phyloP scores from a whole-genome alignment of 2,797 vertebrate genomes.

The Sebastolobus altivelis region DNA sequence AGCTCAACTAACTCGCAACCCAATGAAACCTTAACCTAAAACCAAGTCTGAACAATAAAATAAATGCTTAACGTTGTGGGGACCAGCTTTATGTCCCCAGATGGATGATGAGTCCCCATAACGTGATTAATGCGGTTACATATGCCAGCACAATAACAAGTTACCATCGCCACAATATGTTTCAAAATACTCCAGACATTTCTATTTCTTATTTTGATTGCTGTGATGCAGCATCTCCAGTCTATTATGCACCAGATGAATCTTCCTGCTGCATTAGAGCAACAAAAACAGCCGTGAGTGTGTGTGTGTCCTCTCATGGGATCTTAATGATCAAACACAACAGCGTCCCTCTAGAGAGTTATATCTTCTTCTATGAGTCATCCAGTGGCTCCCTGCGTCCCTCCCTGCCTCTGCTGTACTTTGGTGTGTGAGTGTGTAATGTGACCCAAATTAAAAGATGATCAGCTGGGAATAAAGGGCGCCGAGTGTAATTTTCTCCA shows the following conservation, averaged over 20 bases:
- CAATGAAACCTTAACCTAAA: not conserved
- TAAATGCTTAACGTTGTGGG: not conserved
- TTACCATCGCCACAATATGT: not conserved
- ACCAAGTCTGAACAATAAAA: not conserved
- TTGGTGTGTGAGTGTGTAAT: conserved; percentile 31
- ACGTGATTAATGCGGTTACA: not conserved
- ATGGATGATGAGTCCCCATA: not conserved
- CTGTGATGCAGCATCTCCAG: conserved; percentile 6
- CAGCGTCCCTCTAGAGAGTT: conserved; percentile 58
- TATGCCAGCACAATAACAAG: not conserved
- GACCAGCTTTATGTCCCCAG: not conserved
- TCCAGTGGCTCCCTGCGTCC: conserved; percentile 20
- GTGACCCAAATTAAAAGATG: conserved; percentile 46
- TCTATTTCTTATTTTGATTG: not conserved
- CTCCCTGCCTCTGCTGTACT: conserved; percentile 43
- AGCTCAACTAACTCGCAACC: not conserved
- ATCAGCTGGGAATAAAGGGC: conserved; percentile 26
- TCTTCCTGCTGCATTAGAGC: conserved; percentile 30
- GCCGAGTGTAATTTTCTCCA: conserved; percentile 12
- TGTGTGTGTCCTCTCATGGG: conserved; percentile 43
- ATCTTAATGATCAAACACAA: conserved; percentile 68
- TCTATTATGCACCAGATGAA: conserved; percentile 42
- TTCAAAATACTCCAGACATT: not conserved
- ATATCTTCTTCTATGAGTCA: conserved; percentile 61
- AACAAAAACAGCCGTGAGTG: conserved; percentile 33